A percentile compares a stretch with the other conserved stretches of the same genome.
These are phyloP conservation scores for Bellardia bayeri DNA, from an alignment of 2,888 invertebrate species.

Conservation along the genomic window DNA sequence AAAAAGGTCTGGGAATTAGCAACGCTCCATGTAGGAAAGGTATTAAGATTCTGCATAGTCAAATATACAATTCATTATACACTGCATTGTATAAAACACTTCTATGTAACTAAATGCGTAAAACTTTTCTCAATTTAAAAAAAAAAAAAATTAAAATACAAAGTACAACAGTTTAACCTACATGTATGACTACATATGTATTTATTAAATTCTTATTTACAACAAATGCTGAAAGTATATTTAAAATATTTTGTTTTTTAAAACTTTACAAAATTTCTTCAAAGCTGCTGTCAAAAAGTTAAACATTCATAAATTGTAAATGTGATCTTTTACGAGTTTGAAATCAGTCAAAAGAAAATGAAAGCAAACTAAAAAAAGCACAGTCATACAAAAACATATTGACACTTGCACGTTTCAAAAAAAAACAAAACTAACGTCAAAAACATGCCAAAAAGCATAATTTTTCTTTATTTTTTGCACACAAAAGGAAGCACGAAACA, in stretches of 20 bases:
- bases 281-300: constrained; percentile 21
- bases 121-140: no score
- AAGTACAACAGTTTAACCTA: no score
- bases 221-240: no score
- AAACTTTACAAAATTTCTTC: neutral
- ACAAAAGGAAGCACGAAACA: neutral
- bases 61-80: no score
- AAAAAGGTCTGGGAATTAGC: no score
- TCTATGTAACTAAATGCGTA: no score
- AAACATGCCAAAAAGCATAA: constrained; percentile 74
- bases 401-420: neutral
- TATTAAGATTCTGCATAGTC: no score
- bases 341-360: constrained; percentile 23
- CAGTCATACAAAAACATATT: neutral
- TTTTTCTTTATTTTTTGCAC: constrained; percentile 17
- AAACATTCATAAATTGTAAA: constrained; percentile 25
- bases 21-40: no score
- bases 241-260: neutral
- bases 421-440: constrained; percentile 9
- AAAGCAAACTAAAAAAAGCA: neutral
- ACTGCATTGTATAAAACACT: no score
- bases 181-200: no score
- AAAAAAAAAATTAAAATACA: no score
- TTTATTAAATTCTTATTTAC: no score
- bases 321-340: neutral